Evolutionary conservation across 2,888 invertebrate genomes (phyloP).

Genomic region (Eupithecia pulchellata): DNA sequence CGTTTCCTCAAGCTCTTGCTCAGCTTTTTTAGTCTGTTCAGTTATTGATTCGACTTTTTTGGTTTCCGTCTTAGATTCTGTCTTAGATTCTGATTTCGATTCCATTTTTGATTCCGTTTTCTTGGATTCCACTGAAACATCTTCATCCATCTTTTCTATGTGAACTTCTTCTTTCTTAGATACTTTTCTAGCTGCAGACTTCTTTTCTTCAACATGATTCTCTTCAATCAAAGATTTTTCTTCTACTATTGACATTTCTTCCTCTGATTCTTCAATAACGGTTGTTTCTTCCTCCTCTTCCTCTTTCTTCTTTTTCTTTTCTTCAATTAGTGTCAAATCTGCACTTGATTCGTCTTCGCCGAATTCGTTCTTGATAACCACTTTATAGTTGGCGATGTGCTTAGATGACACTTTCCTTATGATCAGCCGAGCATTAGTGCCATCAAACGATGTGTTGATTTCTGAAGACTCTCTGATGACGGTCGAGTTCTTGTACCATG

Average conservation of each 20-base stretch:
- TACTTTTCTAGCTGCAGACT: constrained; percentile 63
- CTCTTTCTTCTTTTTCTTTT: constrained; percentile 86
- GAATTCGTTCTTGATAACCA: constrained; percentile 95
- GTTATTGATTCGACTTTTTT: constrained; percentile 45
- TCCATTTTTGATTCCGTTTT: constrained; percentile 66
- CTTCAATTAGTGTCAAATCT: constrained; percentile 90
- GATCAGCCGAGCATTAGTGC: constrained; percentile 91
- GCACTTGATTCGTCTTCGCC: constrained; percentile 96
- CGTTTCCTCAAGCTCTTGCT: constrained; percentile 72
- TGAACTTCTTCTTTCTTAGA: constrained; percentile 73
- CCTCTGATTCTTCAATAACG: constrained; percentile 79
- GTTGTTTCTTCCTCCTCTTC: constrained; percentile 78
- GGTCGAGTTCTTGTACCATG: constrained; percentile 94
- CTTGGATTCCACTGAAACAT: constrained; percentile 54
- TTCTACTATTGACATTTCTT: constrained; percentile 80
- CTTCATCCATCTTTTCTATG: constrained; percentile 51
- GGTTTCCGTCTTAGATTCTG: constrained; percentile 72
- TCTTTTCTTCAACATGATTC: constrained; percentile 75
- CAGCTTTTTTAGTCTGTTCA: constrained; percentile 72
- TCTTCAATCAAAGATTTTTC: constrained; percentile 80
- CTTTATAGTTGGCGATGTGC: constrained; percentile 92
- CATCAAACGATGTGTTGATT: constrained; percentile 92
- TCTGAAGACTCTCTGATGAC: constrained; percentile 92
- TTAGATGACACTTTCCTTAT: constrained; percentile 91
- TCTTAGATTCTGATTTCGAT: constrained; percentile 69